Evolutionary conservation across 1,140 invertebrate species (phyloP).

Genomic region (Chrysoperla carnea): DNA sequence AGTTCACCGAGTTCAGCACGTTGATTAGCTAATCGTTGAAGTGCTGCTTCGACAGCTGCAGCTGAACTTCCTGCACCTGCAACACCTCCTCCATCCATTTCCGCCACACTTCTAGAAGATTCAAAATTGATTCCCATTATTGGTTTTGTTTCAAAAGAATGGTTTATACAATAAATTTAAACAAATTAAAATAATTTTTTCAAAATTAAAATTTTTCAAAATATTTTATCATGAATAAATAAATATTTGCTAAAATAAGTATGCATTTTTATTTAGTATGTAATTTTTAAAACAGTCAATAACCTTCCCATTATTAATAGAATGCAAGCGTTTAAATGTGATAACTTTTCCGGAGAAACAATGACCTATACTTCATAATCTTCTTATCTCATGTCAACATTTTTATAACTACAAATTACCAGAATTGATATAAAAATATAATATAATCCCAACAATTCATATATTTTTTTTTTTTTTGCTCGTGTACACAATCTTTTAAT

Average conservation of each 20-base stretch:
- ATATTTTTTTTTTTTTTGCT: too few species aligned
- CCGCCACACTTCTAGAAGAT: constrained; percentile 34
- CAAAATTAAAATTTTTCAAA: not conserved
- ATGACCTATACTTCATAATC: too few species aligned
- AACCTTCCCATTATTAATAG: too few species aligned
- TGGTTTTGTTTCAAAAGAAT: not conserved
- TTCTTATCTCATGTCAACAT: too few species aligned
- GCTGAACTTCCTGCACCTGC: constrained; percentile 46
- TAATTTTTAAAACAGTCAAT: too few species aligned
- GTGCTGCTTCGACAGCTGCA: constrained; percentile 67
- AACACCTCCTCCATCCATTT: constrained; percentile 42
- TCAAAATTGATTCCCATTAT: not conserved
- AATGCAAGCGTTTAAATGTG: too few species aligned
- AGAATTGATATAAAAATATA: too few species aligned
- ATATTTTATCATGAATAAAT: constrained; percentile 1
- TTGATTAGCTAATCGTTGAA: constrained; percentile 72
- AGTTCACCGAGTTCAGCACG: constrained; percentile 80
- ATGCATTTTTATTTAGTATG: too few species aligned
- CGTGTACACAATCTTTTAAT: too few species aligned
- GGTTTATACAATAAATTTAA: constrained; percentile 3
- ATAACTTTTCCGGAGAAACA: too few species aligned
- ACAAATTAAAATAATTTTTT: constrained; percentile 5
- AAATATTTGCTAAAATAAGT: not conserved
- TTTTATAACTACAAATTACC: too few species aligned
- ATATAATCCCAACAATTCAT: too few species aligned